phyloP scores from a whole-genome alignment of 2,797 vertebrate species.

The Anguilla pacifica region DNA sequence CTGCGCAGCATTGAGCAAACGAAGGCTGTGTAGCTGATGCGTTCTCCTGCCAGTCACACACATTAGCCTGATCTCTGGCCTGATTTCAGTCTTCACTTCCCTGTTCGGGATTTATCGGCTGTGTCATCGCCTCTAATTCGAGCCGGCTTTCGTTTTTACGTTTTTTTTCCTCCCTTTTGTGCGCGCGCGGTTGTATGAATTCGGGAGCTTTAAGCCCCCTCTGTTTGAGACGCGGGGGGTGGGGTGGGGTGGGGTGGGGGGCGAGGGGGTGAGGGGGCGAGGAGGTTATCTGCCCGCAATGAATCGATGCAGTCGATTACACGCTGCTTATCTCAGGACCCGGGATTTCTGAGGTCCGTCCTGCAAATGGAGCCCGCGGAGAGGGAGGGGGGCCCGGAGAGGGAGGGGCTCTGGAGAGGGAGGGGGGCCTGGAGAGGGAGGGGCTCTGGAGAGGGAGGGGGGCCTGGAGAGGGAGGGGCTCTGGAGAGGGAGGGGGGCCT shows the following conservation, averaged over 20 bases:
- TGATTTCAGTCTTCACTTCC: background rate
- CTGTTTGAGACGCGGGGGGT: background rate
- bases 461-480: no score
- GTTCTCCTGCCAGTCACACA: background rate
- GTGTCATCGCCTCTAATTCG: background rate
- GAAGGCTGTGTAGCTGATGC: background rate
- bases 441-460: background rate
- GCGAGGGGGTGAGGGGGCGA: no score
- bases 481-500: no score
- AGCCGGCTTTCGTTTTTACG: background rate
- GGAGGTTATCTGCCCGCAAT: background rate
- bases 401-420: no score
- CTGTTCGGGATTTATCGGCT: background rate
- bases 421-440: background rate
- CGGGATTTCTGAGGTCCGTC: constrained; percentile 7
- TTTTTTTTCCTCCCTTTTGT: background rate
- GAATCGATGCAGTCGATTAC: constrained; percentile 17
- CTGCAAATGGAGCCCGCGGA: background rate
- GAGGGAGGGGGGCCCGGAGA: background rate
- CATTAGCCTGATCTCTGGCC: background rate
- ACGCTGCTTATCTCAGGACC: constrained; percentile 19
- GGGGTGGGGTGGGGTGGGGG: background rate
- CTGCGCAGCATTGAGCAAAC: background rate
- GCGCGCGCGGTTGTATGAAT: background rate
- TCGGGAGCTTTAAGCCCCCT: background rate